phyloP scores from a whole-genome alignment of 2,113 vertebrate genomes.

The Chlorocebus sabaeus region DNA sequence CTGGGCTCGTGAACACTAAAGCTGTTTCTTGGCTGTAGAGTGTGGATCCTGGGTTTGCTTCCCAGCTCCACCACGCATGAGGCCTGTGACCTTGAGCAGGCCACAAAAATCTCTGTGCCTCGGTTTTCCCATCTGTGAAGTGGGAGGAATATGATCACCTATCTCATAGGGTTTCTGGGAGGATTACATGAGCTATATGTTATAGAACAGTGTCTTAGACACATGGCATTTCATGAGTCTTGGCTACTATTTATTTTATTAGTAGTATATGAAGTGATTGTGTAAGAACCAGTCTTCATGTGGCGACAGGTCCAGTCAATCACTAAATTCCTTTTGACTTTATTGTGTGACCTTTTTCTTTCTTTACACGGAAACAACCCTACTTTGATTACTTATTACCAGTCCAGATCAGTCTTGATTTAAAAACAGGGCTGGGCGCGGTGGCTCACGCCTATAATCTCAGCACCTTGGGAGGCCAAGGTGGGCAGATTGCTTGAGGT shows the following conservation, averaged over 20 bases:
- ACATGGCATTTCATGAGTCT: too few species aligned
- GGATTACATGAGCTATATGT: not conserved
- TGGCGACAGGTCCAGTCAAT: not conserved
- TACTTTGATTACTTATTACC: not conserved
- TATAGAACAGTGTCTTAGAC: not conserved
- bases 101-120: not conserved
- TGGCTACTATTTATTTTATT: not conserved
- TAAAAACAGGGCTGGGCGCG: not conserved
- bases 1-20: not conserved
- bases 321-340: not conserved
- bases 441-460: too few species aligned
- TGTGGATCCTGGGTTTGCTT: not conserved
- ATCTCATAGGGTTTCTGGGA: not conserved
- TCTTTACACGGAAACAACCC: slow-evolving; percentile 17
- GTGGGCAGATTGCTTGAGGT: too few species aligned
- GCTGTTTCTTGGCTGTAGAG: not conserved
- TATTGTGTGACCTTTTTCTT: not conserved
- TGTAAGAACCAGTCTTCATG: not conserved
- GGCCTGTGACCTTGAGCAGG: not conserved
- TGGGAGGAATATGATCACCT: not conserved
- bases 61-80: not conserved
- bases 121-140: not conserved
- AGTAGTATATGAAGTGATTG: too few species aligned
- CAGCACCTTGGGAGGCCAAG: too few species aligned
- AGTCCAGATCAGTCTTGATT: not conserved